Percentiles rank a stretch among this genome's conserved stretches.
Conservation (phyloP, 92 coral and sea anemone genomes). For the Anthopleura xanthogrammica region DNA sequence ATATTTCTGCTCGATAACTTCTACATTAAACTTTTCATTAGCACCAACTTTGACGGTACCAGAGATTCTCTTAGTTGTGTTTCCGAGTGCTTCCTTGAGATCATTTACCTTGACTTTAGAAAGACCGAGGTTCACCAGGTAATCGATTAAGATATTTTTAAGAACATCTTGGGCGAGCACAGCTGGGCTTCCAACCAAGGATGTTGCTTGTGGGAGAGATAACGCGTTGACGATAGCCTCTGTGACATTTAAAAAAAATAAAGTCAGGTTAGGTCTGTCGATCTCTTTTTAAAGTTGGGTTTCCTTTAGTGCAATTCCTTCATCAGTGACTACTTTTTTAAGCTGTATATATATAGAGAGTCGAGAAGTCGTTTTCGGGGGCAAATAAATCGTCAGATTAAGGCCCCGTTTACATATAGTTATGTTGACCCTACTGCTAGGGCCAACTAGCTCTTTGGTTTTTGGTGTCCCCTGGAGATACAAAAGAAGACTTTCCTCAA, state of each 20-base stretch:
- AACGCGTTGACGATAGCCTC: constrained; percentile 1
- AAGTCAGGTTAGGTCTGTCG: neutral
- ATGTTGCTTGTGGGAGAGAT: constrained; percentile 13
- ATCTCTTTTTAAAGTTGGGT: too few species aligned
- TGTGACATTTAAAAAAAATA: neutral
- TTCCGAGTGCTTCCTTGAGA: neutral
- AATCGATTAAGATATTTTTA: neutral
- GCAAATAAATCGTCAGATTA: too few species aligned
- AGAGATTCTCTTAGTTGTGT: neutral
- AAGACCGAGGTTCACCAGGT: constrained; percentile 2
- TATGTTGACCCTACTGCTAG: too few species aligned
- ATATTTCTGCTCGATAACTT: constrained; percentile 26
- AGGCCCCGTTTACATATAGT: too few species aligned
- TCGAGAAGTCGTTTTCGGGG: too few species aligned
- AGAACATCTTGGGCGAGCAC: neutral
- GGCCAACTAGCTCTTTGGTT: too few species aligned
- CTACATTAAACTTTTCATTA: constrained; percentile 31
- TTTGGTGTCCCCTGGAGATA: too few species aligned
- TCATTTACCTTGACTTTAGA: neutral
- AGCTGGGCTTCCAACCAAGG: constrained; percentile 1
- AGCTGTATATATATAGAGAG: too few species aligned
- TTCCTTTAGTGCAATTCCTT: too few species aligned
- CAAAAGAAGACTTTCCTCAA: too few species aligned
- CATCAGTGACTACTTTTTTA: too few species aligned
- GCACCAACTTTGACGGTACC: neutral